Evolutionary conservation across 37 sponge, comb jelly and placozoan species (phyloP).

Genomic region (Haliclona indistincta): DNA sequence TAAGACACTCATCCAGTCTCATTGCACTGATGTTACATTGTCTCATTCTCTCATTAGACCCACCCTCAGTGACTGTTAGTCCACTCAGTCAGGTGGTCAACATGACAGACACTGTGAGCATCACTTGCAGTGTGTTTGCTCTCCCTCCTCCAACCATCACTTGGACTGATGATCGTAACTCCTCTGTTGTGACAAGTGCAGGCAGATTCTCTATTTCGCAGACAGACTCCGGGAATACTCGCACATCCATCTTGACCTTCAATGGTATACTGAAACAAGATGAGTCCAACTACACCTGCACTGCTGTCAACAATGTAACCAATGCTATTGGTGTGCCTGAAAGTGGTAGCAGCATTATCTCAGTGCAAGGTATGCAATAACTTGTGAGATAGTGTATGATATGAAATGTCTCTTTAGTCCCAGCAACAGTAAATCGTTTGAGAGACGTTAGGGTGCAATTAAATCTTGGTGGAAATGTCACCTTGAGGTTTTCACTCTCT

Average conservation of each 20-base stretch:
- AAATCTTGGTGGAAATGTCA: no score
- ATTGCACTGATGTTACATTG: background rate
- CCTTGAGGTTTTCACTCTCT: constrained; percentile 5
- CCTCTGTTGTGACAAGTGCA: no score
- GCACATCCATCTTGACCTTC: constrained; percentile 1
- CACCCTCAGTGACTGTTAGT: background rate
- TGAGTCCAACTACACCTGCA: constrained; percentile 14
- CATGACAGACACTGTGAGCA: background rate
- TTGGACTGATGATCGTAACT: background rate
- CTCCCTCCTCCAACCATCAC: constrained; percentile 3
- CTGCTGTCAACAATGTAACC: constrained; percentile 9
- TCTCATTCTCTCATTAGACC: background rate
- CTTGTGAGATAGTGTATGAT: no score
- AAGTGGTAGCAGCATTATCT: background rate
- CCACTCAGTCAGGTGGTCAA: background rate
- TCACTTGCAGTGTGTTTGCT: constrained; percentile 10
- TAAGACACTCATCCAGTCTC: background rate
- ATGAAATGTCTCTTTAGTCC: no score
- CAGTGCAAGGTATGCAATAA: constrained; percentile 10
- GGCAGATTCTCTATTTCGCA: no score
- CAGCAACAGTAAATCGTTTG: no score
- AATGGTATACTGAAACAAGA: background rate
- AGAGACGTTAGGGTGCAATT: no score
- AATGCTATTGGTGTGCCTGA: background rate
- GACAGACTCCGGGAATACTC: background rate